Evolutionary conservation across 1,140 invertebrate species (phyloP), one percentile per base, ranked within the genome.

Genomic region (Bombus waltoni): DNA sequence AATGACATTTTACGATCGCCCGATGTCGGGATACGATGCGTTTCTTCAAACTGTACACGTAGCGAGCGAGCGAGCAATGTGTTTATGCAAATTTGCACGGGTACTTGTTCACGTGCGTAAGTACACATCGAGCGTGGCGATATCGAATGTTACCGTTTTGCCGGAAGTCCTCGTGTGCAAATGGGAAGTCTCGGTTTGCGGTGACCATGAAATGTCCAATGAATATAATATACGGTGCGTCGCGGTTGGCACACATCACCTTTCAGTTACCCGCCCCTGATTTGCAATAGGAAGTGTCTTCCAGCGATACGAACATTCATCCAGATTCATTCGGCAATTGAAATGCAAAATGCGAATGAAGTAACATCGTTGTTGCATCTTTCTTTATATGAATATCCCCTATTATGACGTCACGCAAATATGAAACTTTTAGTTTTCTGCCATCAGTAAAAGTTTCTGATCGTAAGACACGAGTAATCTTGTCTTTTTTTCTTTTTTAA

Each of bases 171-270:
- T 68, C 73, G 53, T 66, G 78, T 71, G 85, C 83, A 83, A 89
- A 85, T 83, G 83, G 78, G 75, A 77, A 85, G 71, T 81, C 70
- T 81, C 83, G 68, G 81, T 86, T 83, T 88, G 89, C 83, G 87
- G 89, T 91, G 90, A 92, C 91, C 91, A 92, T 91, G 89, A 92
- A 92, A 91, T 89, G 90, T 89, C 83, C 87, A 83, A 90, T 89
- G 91, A 91, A 91, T 91, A 88, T 91, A 91, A 80, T 85, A 88
- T 85, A 88, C 74, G 65, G 86, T 83, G 38, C 85, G 71, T 86
- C 72, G 44, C 22, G 77, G 77, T 68, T 18, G 32, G 32, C n/a
- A n/a, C 38, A 53, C 18, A 57, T 81, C 65, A 42, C 65, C 35
- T 35, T 15, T 71, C 66, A n/a, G 4, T 10, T 53, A 1, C 15